A percentile compares a stretch with the other conserved stretches of the same genome.
These are phyloP conservation scores for Venturia canescens DNA, from an alignment of 1,140 invertebrate genomes.

Conservation along the genomic window DNA sequence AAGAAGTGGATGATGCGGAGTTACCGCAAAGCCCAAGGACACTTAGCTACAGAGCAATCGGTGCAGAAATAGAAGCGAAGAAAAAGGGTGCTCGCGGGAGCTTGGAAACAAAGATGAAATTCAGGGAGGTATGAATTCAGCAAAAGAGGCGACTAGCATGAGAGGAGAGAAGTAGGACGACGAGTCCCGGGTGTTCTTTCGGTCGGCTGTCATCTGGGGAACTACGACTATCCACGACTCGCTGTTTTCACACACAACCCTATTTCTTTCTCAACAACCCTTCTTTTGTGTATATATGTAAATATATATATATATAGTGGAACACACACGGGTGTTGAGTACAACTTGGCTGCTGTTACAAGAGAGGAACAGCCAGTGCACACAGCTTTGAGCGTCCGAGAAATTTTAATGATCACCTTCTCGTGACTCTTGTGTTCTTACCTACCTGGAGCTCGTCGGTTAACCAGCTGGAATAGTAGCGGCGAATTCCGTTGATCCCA, in stretches of 20 bases:
- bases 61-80: neutral
- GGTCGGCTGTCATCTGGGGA: constrained; percentile 58
- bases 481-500: constrained; percentile 61
- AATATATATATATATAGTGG: neutral
- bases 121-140: neutral
- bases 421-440: constrained; percentile 54
- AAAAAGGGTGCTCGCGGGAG: too few relatives aligned
- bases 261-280: constrained; percentile 41
- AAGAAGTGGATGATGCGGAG: constrained; percentile 13
- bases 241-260: constrained; percentile 24
- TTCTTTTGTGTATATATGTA: constrained; percentile 18
- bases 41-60: neutral
- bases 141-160: neutral
- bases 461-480: constrained; percentile 64
- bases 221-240: constrained; percentile 31
- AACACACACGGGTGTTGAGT: too few relatives aligned
- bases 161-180: constrained; percentile 63
- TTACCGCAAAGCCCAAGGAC: neutral
- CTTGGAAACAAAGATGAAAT: neutral
- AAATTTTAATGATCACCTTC: constrained; percentile 69
- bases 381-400: constrained; percentile 50
- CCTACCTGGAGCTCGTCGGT: constrained; percentile 65
- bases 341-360: constrained; percentile 50
- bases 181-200: constrained; percentile 59
- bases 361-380: constrained; percentile 30